Evolutionary conservation across 2,797 vertebrate species (phyloP).

Genomic region (Borostomias antarcticus): DNA sequence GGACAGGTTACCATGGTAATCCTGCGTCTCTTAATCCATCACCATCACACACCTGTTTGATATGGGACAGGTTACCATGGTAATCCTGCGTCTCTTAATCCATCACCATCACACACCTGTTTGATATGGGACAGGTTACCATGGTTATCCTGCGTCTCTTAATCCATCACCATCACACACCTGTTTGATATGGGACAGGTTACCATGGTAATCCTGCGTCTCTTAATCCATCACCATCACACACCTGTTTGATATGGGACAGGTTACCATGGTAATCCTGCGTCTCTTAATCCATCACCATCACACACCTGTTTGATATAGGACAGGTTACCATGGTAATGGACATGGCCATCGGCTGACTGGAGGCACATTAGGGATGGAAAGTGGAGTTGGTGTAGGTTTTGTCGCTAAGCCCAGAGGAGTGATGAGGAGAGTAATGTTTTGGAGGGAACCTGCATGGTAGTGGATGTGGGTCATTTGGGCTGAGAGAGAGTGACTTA

Average conservation of each 20-base stretch:
- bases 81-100: too few species aligned
- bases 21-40: too few species aligned
- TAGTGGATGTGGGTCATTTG: too few species aligned
- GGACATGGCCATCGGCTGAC: conserved; percentile 31
- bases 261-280: conserved; percentile 37
- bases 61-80: conserved; percentile 35
- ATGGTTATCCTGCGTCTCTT: too few species aligned
- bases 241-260: conserved; percentile 17
- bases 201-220: conserved; percentile 46
- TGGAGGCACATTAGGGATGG: conserved; percentile 40
- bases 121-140: conserved; percentile 33
- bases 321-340: conserved; percentile 40
- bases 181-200: conserved; percentile 23
- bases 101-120: background rate
- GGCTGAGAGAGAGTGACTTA: conserved; percentile 44
- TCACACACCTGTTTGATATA: conserved; percentile 14
- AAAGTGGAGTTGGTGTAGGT: conserved; percentile 35
- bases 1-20: conserved; percentile 40
- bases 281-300: too few species aligned
- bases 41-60: conserved; percentile 11
- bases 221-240: too few species aligned
- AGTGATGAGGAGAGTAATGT: conserved; percentile 1
- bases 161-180: background rate
- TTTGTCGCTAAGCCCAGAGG: conserved; percentile 36
- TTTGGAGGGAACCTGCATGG: too few species aligned